Base-by-base conservation (phyloP, 2,888 invertebrate species). In the Ennomos erosarius region DNA sequence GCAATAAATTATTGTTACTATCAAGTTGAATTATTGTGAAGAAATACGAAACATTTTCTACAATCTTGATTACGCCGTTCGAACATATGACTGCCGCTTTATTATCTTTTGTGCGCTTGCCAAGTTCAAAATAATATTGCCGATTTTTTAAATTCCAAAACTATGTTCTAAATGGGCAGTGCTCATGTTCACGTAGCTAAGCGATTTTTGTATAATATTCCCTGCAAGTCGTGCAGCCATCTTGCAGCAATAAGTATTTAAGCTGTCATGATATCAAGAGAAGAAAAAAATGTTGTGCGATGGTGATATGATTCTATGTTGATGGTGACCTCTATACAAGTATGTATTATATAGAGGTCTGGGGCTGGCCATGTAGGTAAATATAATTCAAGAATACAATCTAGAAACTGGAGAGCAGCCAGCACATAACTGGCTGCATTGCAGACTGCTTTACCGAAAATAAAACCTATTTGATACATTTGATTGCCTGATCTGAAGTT, bases 371-470 rank as follows among this genome's bases (percentile, higher is more conserved):
- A 16, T 39, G 40, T 13, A 13, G 61, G 74, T 76, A 82, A 82
- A 85, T 5, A 38, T 13, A 87, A 86, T 87, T 84, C 79, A 76
- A 26, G 6, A 78, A 82, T 80, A 85, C 85, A 87, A 88, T 89
- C 81, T 86, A 66, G 73, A 76, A 84, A 73, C 86, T 90, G 90
- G 90, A 91, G 75, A 68, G 60, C 57, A 79, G 89, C 90, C 90
- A 90, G 87, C 71, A 40, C 13, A 77, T 81, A 79, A 78, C 73
- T 74, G 16, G 79, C 81, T 86, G 86, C 87, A 88, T 74, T 86
- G 88, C 88, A 73, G 84, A 65, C 70, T 64, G 70, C 67, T 62
- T 42, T 52, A 48, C 35, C 44, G 36, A 51, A 12, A 33, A 49
- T 26, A 26, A 26, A 26, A 26, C 26, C 37, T 52, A 45, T 49